phyloP scores from a whole-genome alignment of 2,888 invertebrate species.

The Rotaria macrura region DNA sequence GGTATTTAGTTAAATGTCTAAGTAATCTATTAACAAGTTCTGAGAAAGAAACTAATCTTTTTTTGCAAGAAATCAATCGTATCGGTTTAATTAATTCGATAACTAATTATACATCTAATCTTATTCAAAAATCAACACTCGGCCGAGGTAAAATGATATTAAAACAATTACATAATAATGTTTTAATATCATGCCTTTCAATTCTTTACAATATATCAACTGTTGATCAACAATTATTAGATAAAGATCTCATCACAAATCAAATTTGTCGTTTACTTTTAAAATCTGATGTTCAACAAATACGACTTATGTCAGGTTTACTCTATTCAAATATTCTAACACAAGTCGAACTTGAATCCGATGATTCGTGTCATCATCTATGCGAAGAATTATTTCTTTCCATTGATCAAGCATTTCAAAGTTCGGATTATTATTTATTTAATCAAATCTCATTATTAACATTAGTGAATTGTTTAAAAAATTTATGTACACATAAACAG shows the following conservation, averaged over 20 bases:
- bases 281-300: not conserved
- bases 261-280: not conserved
- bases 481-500: not conserved
- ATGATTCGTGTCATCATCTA: not conserved
- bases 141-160: not conserved
- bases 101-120: not conserved
- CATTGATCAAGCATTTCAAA: not conserved
- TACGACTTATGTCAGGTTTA: not conserved
- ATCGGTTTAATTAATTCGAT: not conserved
- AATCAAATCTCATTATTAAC: not conserved
- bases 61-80: not conserved
- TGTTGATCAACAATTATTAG: not conserved
- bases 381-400: not conserved
- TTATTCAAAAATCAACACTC: not conserved
- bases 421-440: not conserved
- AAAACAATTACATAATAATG: not conserved
- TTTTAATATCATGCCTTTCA: not conserved
- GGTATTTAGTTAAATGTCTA: not conserved
- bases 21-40: not conserved
- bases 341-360: not conserved
- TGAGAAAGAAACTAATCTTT: not conserved
- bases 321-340: not conserved
- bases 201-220: slow-evolving; percentile 1
- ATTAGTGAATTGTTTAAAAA: not conserved
- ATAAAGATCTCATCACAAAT: not conserved